Base-by-base conservation (phyloP, 2,797 vertebrate genomes). In the Botia almorhae region DNA sequence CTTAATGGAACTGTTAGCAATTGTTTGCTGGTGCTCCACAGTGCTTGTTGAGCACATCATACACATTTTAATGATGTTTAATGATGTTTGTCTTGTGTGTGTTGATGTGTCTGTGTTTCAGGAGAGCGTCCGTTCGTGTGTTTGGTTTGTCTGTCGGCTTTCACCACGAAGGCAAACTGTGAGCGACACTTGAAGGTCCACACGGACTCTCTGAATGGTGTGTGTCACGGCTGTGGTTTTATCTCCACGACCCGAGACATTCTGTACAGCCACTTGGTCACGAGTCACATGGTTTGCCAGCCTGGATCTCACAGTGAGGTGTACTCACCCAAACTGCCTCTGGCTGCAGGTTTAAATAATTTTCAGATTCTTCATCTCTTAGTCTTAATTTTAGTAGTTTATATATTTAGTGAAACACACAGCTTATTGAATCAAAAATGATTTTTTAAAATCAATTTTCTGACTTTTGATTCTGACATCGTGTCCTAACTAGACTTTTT, bases 101-200 rank as follows among this genome's bases (percentile, higher is more conserved):
- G 8, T 71, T 33, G 29, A 29, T 78, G 67, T 63, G 29, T 82
- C 65, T 76, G 29, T 83, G 6, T 16, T 60, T 14, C 91, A 99
- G 98, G 98, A 76, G 98, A 99, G 89, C 96, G 97, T 79, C 98
- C 98, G 0, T 99, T 99, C 0, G 94, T 98, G 81, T 98, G 97
- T 87, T 95, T 98, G 85, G 96, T 99, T 92, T 99, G 98, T 89
- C 93, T 97, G 81, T 99, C 98, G 0, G 98, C 98, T 82, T 98
- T 99, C 90, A 98, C 98, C 91, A 99, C 98, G 0, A 99, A 99
- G 91, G 98, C 98, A 77, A 99, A 99, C 93, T 99, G 98, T 1
- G 98, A 99, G 90, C 96, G 98, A 5, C 98, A 99, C 89, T 95
- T 99, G 7, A 98, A 98, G 90, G 98, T 99, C 26, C 98, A 99